phyloP scores from a whole-genome alignment of 2,888 invertebrate genomes.

The Lasioglossum oenotherae region DNA sequence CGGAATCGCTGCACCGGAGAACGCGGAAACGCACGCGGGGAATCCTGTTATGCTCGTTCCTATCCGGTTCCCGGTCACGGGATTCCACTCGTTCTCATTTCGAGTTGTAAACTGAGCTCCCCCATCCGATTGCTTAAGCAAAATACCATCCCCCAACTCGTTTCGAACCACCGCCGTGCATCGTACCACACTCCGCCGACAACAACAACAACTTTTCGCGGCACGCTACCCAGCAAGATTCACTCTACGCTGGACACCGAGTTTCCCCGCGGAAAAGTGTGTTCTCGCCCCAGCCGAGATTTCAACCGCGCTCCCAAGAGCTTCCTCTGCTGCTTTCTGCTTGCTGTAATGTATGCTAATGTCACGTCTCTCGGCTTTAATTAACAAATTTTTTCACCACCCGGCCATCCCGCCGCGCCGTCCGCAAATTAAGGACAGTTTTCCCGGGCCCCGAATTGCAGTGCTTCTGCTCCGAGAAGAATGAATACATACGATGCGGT shows the following conservation, averaged over 20 bases:
- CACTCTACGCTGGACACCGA: neutral
- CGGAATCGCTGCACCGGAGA: neutral
- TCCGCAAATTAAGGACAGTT: neutral
- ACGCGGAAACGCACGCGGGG: neutral
- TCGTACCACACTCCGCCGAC: neutral
- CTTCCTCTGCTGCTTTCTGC: neutral
- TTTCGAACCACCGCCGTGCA: neutral
- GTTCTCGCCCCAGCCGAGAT: neutral
- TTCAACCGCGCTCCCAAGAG: neutral
- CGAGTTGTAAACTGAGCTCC: constrained; percentile 7
- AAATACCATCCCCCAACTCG: constrained; percentile 17
- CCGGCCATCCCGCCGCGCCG: neutral
- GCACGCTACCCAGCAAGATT: neutral
- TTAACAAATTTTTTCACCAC: neutral
- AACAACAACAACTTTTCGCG: neutral
- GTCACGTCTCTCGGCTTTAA: neutral
- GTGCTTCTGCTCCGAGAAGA: neutral
- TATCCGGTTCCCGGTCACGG: constrained; percentile 7
- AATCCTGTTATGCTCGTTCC: neutral
- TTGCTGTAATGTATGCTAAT: neutral
- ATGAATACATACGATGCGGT: neutral
- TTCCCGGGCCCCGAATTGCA: neutral
- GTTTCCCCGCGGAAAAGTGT: neutral
- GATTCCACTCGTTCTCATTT: constrained; percentile 26
- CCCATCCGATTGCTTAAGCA: constrained; percentile 24